Evolutionary conservation across 2,888 invertebrate genomes (phyloP).

Genomic region (Didymodactylos carnosus): DNA sequence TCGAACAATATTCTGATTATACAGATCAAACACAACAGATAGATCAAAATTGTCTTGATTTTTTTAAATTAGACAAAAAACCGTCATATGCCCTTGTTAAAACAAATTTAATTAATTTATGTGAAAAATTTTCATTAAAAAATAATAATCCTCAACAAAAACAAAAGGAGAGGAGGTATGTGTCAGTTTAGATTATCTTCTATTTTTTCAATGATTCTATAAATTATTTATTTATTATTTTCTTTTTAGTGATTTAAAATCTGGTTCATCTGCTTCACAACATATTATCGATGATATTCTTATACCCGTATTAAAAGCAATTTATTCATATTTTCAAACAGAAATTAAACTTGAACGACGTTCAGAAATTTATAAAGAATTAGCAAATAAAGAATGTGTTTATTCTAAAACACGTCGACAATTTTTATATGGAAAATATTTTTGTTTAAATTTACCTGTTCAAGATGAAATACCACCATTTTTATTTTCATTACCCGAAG

Average conservation of each 20-base stretch:
- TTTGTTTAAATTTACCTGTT: background rate
- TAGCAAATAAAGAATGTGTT: slow-evolving; percentile 3
- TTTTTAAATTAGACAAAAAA: slow-evolving; percentile 11
- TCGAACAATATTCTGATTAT: background rate
- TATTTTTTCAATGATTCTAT: no score
- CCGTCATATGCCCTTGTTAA: slow-evolving; percentile 8
- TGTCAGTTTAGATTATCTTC: background rate
- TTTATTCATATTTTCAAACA: slow-evolving; percentile 6
- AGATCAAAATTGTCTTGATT: slow-evolving; percentile 8
- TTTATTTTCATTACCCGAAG: slow-evolving; percentile 1
- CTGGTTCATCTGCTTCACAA: background rate
- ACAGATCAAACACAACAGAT: background rate
- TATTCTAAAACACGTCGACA: slow-evolving; percentile 2
- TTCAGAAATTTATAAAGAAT: slow-evolving; percentile 5
- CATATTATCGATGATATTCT: background rate
- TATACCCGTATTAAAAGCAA: background rate
- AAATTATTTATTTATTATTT: background rate
- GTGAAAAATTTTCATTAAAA: background rate
- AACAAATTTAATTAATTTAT: background rate
- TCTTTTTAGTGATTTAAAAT: background rate
- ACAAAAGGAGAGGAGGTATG: no score
- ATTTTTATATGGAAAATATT: slow-evolving; percentile 1
- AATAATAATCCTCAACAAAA: no score
- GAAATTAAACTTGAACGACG: slow-evolving; percentile 2
- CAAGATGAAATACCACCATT: slow-evolving; percentile 11